These are phyloP conservation scores for Neopipo cinnamomea DNA, from an alignment of 2,113 vertebrate genomes.

Conservation along the genomic window DNA sequence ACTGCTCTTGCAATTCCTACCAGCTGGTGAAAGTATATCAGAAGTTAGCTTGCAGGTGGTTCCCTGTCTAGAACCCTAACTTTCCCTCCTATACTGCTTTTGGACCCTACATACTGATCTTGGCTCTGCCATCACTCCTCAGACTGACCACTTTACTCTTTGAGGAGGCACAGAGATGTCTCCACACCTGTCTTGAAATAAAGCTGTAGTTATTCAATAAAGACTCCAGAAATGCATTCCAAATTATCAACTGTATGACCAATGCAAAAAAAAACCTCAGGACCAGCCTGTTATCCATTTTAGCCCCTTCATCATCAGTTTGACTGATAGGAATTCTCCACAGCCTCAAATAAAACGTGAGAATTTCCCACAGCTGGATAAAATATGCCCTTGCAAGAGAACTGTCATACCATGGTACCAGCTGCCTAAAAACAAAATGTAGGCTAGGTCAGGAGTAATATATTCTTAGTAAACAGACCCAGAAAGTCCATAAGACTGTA, in stretches of 20 bases:
- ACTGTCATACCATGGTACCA: not conserved
- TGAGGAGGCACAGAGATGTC: not conserved
- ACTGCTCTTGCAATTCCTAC: not conserved
- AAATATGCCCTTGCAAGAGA: not conserved
- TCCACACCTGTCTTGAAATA: not conserved
- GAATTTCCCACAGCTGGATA: not conserved
- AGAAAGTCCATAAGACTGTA: not conserved
- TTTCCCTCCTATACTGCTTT: not conserved
- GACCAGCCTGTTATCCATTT: not conserved
- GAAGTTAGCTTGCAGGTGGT: not conserved
- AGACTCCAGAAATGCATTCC: not conserved
- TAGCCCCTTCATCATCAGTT: not conserved
- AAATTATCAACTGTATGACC: not conserved
- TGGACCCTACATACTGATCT: rapidly evolving
- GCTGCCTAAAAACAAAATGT: not conserved
- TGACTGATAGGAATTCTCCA: not conserved
- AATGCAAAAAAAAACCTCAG: not conserved
- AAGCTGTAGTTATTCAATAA: not conserved
- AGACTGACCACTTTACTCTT: not conserved
- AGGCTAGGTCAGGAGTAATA: not conserved
- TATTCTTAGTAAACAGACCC: not conserved
- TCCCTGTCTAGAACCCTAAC: not conserved
- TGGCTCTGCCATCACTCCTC: not conserved
- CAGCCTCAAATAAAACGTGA: not conserved
- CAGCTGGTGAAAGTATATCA: not conserved